Conservation (phyloP, 1,140 invertebrate genomes). For the Lucilia cuprina region DNA sequence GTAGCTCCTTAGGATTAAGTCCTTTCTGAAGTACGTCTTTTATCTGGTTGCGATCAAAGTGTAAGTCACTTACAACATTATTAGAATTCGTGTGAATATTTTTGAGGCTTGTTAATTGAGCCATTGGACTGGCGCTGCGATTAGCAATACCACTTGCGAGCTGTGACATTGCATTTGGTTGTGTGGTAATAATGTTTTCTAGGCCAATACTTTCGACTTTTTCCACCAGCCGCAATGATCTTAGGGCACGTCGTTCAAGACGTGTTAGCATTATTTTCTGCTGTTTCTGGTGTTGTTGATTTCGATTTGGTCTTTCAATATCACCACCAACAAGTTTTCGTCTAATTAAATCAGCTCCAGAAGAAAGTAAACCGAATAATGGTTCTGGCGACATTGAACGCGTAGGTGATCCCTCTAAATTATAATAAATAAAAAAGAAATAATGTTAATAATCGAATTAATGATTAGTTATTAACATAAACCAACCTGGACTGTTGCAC, state of each 20-base stretch:
- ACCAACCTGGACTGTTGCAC: slow-evolving; percentile 76
- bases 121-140: slow-evolving; percentile 71
- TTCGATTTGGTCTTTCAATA: slow-evolving; percentile 56
- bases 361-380: slow-evolving; percentile 71
- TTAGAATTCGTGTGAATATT: slow-evolving; percentile 63
- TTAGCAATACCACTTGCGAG: slow-evolving; percentile 53
- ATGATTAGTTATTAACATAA: not conserved
- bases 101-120: slow-evolving; percentile 77
- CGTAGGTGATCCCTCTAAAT: slow-evolving; percentile 64
- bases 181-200: slow-evolving; percentile 71
- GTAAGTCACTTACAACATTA: slow-evolving; percentile 60
- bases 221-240: slow-evolving; percentile 69
- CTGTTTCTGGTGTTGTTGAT: slow-evolving; percentile 62
- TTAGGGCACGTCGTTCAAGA: slow-evolving; percentile 64
- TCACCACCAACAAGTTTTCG: slow-evolving; percentile 69
- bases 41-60: slow-evolving; percentile 59
- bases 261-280: slow-evolving; percentile 63
- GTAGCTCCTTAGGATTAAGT: slow-evolving; percentile 17
- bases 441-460: slow-evolving; percentile 7
- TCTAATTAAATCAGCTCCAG: slow-evolving; percentile 77
- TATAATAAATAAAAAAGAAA: not conserved
- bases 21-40: slow-evolving; percentile 50
- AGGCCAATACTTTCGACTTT: slow-evolving; percentile 75
- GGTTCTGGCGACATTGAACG: slow-evolving; percentile 68
- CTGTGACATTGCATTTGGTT: slow-evolving; percentile 58